Evolutionary conservation across 2,888 invertebrate genomes (phyloP).

Genomic region (Drosophila paracracens): DNA sequence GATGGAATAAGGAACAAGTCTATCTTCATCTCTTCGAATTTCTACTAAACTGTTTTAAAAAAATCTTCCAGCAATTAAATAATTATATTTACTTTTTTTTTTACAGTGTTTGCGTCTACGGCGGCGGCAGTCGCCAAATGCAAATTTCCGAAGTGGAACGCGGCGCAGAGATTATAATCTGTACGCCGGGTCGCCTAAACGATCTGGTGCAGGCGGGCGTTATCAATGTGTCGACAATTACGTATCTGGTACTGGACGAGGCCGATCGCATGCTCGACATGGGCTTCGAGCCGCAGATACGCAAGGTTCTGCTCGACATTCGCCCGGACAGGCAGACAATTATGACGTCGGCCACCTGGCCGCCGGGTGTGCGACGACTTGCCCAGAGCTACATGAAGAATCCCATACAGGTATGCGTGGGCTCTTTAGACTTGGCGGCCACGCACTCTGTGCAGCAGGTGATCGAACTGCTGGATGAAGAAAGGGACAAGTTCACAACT

Average conservation of each 20-base stretch:
- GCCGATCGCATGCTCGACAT: constrained; percentile 95
- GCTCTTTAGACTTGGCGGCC: constrained; percentile 94
- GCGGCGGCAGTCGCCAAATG: constrained; percentile 92
- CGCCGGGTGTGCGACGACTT: constrained; percentile 92
- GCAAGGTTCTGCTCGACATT: constrained; percentile 91
- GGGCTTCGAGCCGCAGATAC: constrained; percentile 95
- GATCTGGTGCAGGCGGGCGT: constrained; percentile 92
- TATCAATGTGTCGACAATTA: constrained; percentile 91
- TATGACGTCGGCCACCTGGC: constrained; percentile 99
- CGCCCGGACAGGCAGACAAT: constrained; percentile 96
- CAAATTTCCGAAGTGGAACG: constrained; percentile 90
- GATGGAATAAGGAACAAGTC: background rate
- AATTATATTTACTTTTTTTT: background rate
- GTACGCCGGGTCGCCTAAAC: constrained; percentile 96
- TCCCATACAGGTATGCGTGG: constrained; percentile 96
- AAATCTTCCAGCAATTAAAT: background rate
- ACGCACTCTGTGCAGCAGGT: constrained; percentile 94
- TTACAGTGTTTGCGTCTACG: constrained; percentile 93
- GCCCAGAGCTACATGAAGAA: constrained; percentile 95
- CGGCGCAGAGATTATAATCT: constrained; percentile 97
- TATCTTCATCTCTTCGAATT: background rate
- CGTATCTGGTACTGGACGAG: constrained; percentile 96
- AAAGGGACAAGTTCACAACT: constrained; percentile 88
- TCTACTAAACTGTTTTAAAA: background rate
- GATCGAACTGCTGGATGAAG: constrained; percentile 90